phyloP scores from a whole-genome alignment of 2,113 vertebrate genomes.

The Sphaerodactylus townsendi region DNA sequence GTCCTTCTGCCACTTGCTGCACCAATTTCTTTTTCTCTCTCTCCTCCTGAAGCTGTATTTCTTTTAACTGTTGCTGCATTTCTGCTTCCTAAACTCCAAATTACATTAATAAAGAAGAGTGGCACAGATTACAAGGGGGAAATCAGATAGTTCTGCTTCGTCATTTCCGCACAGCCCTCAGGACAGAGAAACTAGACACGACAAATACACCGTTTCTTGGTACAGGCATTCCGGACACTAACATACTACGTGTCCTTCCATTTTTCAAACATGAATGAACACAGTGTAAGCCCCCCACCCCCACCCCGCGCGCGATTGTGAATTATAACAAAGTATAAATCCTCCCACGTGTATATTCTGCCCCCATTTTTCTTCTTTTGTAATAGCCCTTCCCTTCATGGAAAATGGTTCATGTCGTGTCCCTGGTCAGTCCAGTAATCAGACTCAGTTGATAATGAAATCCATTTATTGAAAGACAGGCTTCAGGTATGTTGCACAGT shows the following conservation, averaged over 20 bases:
- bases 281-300: no score
- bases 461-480: no score
- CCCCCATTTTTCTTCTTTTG: no score
- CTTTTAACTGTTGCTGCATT: slow-evolving; percentile 75
- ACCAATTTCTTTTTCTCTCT: slow-evolving; percentile 81
- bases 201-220: background rate
- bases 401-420: no score
- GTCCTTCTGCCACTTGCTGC: slow-evolving; percentile 80
- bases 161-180: background rate
- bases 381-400: no score
- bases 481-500: no score
- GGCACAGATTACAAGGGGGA: background rate
- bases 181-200: background rate
- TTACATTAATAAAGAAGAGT: background rate
- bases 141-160: background rate
- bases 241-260: background rate
- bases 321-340: no score
- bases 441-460: no score
- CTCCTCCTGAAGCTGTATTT: slow-evolving; percentile 79
- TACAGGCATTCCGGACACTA: background rate
- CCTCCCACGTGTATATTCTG: no score
- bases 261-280: background rate
- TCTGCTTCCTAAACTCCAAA: slow-evolving; percentile 74
- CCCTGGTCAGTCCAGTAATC: no score
- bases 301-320: no score